These are phyloP conservation scores for Hermaeophaga mercurialis DNA, from an alignment of 2,888 invertebrate genomes.

Conservation along the genomic window DNA sequence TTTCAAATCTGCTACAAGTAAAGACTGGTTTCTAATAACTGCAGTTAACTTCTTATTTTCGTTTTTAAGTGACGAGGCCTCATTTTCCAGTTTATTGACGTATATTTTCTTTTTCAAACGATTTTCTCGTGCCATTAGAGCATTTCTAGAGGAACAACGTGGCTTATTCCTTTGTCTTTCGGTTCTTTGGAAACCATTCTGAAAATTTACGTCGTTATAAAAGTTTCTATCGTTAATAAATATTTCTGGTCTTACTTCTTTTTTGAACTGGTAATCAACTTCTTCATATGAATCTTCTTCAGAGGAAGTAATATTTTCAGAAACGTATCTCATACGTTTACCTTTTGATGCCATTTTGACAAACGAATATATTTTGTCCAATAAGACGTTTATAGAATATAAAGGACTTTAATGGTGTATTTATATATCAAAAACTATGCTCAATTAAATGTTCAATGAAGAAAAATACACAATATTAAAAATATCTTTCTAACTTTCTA, in stretches of 20 bases:
- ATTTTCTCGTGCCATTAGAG: constrained; percentile 67
- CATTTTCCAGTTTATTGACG: constrained; percentile 62
- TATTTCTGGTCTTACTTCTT: constrained; percentile 25
- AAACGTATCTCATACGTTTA: constrained; percentile 39
- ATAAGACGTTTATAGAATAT: no score
- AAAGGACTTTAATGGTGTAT: no score
- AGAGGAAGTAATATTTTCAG: constrained; percentile 30
- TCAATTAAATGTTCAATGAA: no score
- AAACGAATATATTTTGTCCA: no score
- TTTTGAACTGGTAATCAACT: constrained; percentile 21
- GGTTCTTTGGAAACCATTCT: constrained; percentile 7
- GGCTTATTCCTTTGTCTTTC: constrained; percentile 47
- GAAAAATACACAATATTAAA: no score
- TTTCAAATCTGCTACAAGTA: constrained; percentile 58
- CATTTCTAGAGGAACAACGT: constrained; percentile 62
- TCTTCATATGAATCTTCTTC: constrained; percentile 32
- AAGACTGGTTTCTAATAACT: constrained; percentile 59
- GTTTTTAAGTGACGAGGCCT: constrained; percentile 55
- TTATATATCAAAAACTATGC: no score
- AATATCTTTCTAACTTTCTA: no score
- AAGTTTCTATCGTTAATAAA: not conserved
- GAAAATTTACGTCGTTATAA: constrained; percentile 22
- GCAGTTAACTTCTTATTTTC: constrained; percentile 60
- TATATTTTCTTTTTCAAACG: constrained; percentile 66
- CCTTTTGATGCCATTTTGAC: constrained; percentile 33